Evolutionary conservation across 2,797 vertebrate species (phyloP).

Genomic region (Graptemys geographica): DNA sequence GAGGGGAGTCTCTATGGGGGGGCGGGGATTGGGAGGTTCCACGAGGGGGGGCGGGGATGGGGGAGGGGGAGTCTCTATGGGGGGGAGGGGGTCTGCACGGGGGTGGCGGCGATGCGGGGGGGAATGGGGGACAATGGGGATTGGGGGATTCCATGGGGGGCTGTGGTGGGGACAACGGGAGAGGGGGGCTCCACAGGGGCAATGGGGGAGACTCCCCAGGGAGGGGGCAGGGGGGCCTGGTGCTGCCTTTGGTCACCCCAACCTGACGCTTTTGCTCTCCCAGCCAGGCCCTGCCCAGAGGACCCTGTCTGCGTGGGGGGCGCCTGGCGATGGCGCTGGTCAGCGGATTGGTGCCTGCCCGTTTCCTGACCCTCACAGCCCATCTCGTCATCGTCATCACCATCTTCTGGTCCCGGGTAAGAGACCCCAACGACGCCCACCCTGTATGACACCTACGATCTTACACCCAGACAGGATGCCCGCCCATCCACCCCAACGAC

Average conservation of each 20-base stretch:
- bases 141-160: neutral
- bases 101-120: neutral
- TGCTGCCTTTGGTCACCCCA: neutral
- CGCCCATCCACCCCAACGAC: too few relatives aligned
- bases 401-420: constrained; percentile 93
- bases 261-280: neutral
- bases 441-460: too few relatives aligned
- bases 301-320: neutral
- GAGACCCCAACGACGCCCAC: neutral
- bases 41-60: neutral
- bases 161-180: neutral
- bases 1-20: neutral
- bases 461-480: too few relatives aligned
- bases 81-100: neutral
- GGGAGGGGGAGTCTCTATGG: neutral
- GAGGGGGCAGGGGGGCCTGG: neutral
- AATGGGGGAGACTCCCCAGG: neutral
- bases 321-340: constrained; percentile 81
- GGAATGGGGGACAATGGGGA: too few relatives aligned
- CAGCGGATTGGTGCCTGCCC: constrained; percentile 86
- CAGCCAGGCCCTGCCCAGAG: too few relatives aligned
- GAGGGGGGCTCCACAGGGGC: neutral
- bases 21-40: neutral
- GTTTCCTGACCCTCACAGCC: constrained; percentile 89
- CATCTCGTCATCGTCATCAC: constrained; percentile 92